Evolutionary conservation across 2,888 invertebrate species (phyloP), one percentile per base, ranked within the genome.

Genomic region (Yponomeuta cagnagella): DNA sequence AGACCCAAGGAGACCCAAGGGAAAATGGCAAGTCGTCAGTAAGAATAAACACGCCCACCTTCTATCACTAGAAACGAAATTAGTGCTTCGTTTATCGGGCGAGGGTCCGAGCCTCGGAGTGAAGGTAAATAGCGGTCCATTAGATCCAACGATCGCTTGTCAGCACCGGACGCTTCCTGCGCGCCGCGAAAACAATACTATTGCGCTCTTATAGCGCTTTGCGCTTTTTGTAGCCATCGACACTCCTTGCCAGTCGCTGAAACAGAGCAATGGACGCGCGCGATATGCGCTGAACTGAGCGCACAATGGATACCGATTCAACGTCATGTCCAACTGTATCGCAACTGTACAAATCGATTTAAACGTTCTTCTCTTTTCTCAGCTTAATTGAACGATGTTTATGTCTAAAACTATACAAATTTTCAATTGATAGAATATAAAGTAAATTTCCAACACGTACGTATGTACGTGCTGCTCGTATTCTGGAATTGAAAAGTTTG

Each of bases 71-170:
- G 63, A n/a, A 69, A 63, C 63, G 37, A 70, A 63, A 70, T 70
- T 70, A 70, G 70, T 63, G 63, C 70, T 70, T 63, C 63, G 63
- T 70, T 70, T 70, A 70, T 37, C 63, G 58, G 68, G 52, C 33
- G n/a, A 63, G 70, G 70, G 37, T 37, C 63, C 9, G 33, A 63
- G 63, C 37, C 52, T 23, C 52, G 31, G 31, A 67, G 52, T 70
- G 79, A 81, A 81, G 81, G 85, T 83, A 87, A 87, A 87, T 82
- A 87, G 80, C 78, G 78, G 80, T 87, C 85, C 84, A 89, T 88
- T 87, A 87, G 82, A 83, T 79, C 79, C 77, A 65, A 48, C 78
- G 77, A 79, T 79, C 80, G 80, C 79, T 79, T 85, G 87, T 82
- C 84, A 83, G 79, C 76, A 74, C 76, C 80, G 80, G 82, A 87